Conservation (phyloP, 2,888 invertebrate genomes). For the Hemithea aestivaria region DNA sequence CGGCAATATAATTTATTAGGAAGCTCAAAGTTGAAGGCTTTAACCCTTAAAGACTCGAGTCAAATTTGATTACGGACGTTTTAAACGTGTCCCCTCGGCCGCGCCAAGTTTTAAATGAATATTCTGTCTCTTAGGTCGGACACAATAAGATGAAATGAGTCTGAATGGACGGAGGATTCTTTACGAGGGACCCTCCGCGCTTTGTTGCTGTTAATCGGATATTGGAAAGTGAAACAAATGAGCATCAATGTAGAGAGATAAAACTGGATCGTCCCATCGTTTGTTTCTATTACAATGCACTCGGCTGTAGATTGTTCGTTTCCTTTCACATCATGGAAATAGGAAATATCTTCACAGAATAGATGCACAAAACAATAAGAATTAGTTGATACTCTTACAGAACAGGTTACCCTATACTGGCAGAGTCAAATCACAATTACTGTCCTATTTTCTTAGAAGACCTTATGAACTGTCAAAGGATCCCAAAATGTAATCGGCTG, state of each 20-base stretch:
- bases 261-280: constrained; percentile 51
- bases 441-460: too few relatives aligned
- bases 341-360: too few relatives aligned
- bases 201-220: constrained; percentile 27
- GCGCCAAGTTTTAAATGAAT: constrained; percentile 67
- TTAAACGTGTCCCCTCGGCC: constrained; percentile 66
- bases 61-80: constrained; percentile 76
- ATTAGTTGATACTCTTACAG: too few relatives aligned
- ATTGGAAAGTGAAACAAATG: constrained; percentile 38
- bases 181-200: constrained; percentile 12
- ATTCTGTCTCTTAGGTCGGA: constrained; percentile 41
- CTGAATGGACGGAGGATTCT: constrained; percentile 9
- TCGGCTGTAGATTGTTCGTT: constrained; percentile 22
- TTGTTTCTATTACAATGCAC: constrained; percentile 46
- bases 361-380: too few relatives aligned
- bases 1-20: constrained; percentile 79
- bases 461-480: too few relatives aligned
- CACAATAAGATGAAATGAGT: constrained; percentile 29
- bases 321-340: too few relatives aligned
- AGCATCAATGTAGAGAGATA: constrained; percentile 22
- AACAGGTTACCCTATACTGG: too few relatives aligned
- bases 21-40: constrained; percentile 73
- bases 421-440: too few relatives aligned
- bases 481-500: background rate
- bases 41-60: constrained; percentile 76